phyloP scores from a whole-genome alignment of 1,140 invertebrate genomes.

The Drosophila funebris region DNA sequence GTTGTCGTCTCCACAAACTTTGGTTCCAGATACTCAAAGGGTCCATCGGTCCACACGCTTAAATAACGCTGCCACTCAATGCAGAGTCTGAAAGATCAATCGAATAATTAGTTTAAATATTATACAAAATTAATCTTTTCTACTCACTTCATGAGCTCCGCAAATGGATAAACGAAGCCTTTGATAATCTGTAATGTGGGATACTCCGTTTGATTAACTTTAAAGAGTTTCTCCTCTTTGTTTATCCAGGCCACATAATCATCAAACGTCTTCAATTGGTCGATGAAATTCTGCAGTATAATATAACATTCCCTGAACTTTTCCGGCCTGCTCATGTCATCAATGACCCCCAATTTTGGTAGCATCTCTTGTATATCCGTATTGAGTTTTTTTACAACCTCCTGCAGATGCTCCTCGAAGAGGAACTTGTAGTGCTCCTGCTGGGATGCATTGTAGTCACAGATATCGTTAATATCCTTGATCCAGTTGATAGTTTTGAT shows the following conservation, averaged over 20 bases:
- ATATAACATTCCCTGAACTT: slow-evolving; percentile 88
- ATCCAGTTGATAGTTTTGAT: slow-evolving; percentile 89
- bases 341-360: slow-evolving; percentile 87
- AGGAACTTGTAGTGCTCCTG: slow-evolving; percentile 92
- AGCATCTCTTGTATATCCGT: slow-evolving; percentile 88
- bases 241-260: slow-evolving; percentile 93
- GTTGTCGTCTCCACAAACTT: slow-evolving; percentile 89
- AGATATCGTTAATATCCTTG: slow-evolving; percentile 88
- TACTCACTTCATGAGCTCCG: slow-evolving; percentile 86
- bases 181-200: slow-evolving; percentile 90
- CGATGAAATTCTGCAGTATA: slow-evolving; percentile 89
- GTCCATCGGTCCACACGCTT: slow-evolving; percentile 95
- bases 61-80: slow-evolving; percentile 91
- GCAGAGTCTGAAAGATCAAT: slow-evolving; percentile 82
- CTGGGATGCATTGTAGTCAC: slow-evolving; percentile 88
- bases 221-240: slow-evolving; percentile 93
- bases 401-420: slow-evolving; percentile 90
- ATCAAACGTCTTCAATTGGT: slow-evolving; percentile 89
- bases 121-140: not conserved
- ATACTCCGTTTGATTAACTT: slow-evolving; percentile 90
- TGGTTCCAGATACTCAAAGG: slow-evolving; percentile 92
- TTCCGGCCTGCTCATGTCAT: slow-evolving; percentile 89
- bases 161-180: slow-evolving; percentile 88
- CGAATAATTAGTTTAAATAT: not conserved
- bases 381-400: slow-evolving; percentile 88